Conservation (phyloP, 2,797 vertebrate genomes). For the Glyptemys insculpta region DNA sequence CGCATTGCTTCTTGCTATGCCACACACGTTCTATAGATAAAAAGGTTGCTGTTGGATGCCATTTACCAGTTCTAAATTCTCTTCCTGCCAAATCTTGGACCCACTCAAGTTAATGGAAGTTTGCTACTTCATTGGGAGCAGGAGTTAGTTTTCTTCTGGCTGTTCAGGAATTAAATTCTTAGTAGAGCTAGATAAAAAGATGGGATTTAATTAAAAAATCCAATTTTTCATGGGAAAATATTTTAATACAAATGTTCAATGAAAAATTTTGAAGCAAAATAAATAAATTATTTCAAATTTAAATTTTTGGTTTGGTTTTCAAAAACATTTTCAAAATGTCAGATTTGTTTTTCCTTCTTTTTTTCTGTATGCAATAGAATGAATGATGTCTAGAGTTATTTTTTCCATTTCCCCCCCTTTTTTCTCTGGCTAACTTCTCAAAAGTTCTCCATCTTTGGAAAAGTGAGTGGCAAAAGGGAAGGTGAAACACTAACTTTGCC, state of each 20-base stretch:
- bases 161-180: not conserved
- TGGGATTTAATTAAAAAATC: not conserved
- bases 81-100: not conserved
- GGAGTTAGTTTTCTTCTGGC: not conserved
- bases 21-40: not conserved
- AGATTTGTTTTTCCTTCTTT: not conserved
- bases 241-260: not conserved
- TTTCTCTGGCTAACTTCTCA: not conserved
- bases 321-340: not conserved
- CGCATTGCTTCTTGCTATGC: not conserved
- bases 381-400: not conserved
- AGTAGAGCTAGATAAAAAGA: not conserved
- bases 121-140: not conserved
- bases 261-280: not conserved
- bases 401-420: not conserved
- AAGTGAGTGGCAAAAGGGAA: not conserved
- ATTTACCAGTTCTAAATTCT: not conserved
- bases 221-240: not conserved
- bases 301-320: not conserved
- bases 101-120: not conserved
- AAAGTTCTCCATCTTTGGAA: not conserved
- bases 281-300: not conserved
- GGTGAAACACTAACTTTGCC: not conserved
- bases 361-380: not conserved
- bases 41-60: not conserved